Evolutionary conservation across 2,888 invertebrate species (phyloP).

Genomic region (Tupiocoris notatus): DNA sequence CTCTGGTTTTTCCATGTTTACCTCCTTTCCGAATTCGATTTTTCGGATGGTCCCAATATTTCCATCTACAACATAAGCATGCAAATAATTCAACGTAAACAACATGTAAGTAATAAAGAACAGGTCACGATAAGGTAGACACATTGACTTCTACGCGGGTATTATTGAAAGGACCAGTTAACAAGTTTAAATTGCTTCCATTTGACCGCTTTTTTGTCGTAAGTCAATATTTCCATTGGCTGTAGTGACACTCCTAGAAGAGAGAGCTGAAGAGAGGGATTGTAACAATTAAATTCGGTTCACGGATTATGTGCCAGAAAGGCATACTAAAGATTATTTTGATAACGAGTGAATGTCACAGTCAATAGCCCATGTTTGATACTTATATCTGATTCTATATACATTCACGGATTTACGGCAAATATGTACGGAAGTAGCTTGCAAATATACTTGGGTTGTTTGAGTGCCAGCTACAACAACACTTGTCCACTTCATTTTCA

Average conservation of each 20-base stretch:
- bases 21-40: no score
- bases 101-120: no score
- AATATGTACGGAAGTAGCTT: constrained; percentile 34
- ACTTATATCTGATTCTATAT: constrained; percentile 36
- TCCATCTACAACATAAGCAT: no score
- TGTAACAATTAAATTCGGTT: constrained; percentile 24
- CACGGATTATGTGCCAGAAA: constrained; percentile 32
- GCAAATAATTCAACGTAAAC: no score
- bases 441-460: constrained; percentile 32
- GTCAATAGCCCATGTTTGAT: constrained; percentile 34
- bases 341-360: constrained; percentile 35
- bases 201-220: constrained; percentile 8
- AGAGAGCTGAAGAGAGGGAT: constrained; percentile 26
- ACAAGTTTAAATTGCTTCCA: constrained; percentile 6
- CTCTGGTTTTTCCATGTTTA: no score
- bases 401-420: constrained; percentile 34
- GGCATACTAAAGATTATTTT: constrained; percentile 38
- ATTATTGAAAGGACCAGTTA: not conserved
- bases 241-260: constrained; percentile 25
- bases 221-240: constrained; percentile 30
- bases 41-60: no score
- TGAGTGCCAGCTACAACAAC: not conserved
- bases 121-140: no score
- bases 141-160: no score
- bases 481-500: not conserved